phyloP scores from a whole-genome alignment of 2,797 vertebrate genomes.

The Oreonectes daqikongensis region DNA sequence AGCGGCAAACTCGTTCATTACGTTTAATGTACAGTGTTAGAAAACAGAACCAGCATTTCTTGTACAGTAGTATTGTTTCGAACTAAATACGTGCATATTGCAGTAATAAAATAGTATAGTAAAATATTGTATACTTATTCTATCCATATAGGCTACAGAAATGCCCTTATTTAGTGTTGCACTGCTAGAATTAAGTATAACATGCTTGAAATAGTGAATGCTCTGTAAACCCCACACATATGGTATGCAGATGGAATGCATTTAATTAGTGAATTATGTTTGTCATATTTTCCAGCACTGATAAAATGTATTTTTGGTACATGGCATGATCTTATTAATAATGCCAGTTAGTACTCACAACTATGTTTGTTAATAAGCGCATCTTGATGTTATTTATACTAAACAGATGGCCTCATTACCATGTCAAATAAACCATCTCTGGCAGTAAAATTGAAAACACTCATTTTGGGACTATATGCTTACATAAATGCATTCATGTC shows the following conservation, averaged over 20 bases:
- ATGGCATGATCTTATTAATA: neutral
- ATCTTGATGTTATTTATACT: constrained; percentile 39
- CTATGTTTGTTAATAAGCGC: neutral
- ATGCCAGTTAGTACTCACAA: neutral
- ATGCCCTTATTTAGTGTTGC: neutral
- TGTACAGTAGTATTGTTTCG: no score
- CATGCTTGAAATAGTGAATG: neutral
- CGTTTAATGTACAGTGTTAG: neutral
- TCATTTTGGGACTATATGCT: constrained; percentile 13
- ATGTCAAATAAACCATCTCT: constrained; percentile 44
- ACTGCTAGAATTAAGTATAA: neutral
- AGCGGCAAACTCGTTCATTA: neutral
- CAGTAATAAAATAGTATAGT: neutral
- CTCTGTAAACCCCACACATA: neutral
- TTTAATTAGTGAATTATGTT: constrained; percentile 6
- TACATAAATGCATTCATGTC: constrained; percentile 21
- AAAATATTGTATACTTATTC: neutral
- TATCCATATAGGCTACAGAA: neutral
- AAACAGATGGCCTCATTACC: constrained; percentile 45
- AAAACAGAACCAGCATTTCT: no score
- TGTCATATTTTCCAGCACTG: neutral
- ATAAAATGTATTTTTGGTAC: neutral
- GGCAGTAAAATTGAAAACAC: constrained; percentile 32
- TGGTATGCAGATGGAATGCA: neutral
- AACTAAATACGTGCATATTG: no score